Conservation (phyloP, 2,888 invertebrate genomes). For the Athalia rosae region DNA sequence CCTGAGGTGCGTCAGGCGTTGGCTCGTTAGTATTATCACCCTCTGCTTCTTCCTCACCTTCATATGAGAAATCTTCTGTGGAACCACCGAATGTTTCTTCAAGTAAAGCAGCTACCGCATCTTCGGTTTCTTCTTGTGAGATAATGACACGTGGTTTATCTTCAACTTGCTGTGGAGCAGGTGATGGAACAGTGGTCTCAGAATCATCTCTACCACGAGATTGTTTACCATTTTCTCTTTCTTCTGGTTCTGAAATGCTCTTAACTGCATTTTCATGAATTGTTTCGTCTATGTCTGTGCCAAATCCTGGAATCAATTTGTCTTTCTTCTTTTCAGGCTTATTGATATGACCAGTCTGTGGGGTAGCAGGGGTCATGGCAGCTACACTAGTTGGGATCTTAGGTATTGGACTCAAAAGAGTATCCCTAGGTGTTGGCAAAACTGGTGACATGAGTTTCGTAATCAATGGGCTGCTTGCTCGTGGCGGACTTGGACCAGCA, state of each 20-base stretch:
- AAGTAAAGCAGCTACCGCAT: slow-evolving; percentile 91
- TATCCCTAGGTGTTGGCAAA: slow-evolving; percentile 63
- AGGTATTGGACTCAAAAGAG: slow-evolving; percentile 75
- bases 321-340: slow-evolving; percentile 77
- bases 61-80: slow-evolving; percentile 71
- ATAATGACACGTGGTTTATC: slow-evolving; percentile 89
- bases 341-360: slow-evolving; percentile 52
- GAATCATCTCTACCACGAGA: slow-evolving; percentile 62
- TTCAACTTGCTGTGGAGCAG: slow-evolving; percentile 78
- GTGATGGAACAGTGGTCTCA: slow-evolving; percentile 72
- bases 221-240: slow-evolving; percentile 65
- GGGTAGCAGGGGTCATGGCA: slow-evolving; percentile 53
- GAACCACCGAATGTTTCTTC: slow-evolving; percentile 89
- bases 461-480: slow-evolving; percentile 71
- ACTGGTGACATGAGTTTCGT: slow-evolving; percentile 66
- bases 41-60: slow-evolving; percentile 71
- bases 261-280: slow-evolving; percentile 88
- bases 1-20: slow-evolving; percentile 77
- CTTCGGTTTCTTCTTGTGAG: slow-evolving; percentile 94
- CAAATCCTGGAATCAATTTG: slow-evolving; percentile 81
- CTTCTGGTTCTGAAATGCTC: slow-evolving; percentile 80
- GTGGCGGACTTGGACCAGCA: slow-evolving; percentile 78
- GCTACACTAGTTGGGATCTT: slow-evolving; percentile 75
- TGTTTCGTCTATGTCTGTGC: slow-evolving; percentile 80
- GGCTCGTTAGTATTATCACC: slow-evolving; percentile 73